Conservation (phyloP, 2,113 vertebrate species). For the Daubentonia madagascariensis region DNA sequence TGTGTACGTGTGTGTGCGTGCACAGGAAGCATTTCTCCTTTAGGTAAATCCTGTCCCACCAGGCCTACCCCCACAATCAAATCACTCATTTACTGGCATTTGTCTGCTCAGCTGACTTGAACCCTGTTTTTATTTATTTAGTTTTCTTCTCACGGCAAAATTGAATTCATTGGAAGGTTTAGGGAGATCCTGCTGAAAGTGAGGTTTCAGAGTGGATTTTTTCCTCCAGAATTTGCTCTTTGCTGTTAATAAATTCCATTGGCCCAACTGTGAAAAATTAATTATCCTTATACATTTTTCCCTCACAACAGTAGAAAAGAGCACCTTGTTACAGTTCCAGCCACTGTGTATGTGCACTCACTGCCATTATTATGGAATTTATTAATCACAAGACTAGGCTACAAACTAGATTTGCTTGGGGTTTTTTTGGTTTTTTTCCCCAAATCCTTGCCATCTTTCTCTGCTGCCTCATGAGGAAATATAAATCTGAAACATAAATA, state of each 20-base stretch:
- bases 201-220: not conserved
- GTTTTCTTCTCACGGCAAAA: not conserved
- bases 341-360: not conserved
- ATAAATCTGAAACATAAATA: not conserved
- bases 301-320: not conserved
- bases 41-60: not conserved
- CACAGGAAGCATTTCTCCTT: not conserved
- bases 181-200: constrained; percentile 4
- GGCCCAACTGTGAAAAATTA: not conserved
- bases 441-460: not conserved
- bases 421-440: not conserved
- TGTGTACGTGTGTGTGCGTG: not conserved
- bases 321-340: not conserved
- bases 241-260: constrained; percentile 50
- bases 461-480: not conserved
- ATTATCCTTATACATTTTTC: not conserved
- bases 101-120: constrained; percentile 44
- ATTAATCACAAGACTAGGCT: not conserved
- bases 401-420: not conserved
- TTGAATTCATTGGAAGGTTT: not conserved
- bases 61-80: constrained; percentile 35
- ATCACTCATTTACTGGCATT: constrained; percentile 40
- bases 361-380: not conserved
- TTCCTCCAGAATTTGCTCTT: not conserved
- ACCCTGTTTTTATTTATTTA: not conserved